Evolutionary conservation across 2,888 invertebrate genomes (phyloP).

Genomic region (Theristus sp.): DNA sequence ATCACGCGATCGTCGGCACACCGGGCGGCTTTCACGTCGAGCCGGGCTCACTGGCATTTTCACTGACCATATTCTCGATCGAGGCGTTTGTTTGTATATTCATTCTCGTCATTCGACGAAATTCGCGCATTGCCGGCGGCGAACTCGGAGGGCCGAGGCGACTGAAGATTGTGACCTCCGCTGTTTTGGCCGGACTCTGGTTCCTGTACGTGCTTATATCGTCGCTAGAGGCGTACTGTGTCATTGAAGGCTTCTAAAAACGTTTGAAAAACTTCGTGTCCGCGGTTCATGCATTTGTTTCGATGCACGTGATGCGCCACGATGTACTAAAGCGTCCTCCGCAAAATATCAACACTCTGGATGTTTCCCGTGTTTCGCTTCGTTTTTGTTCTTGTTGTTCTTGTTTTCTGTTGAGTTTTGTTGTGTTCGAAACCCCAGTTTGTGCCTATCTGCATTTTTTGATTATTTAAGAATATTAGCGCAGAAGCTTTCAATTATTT

Average conservation of each 20-base stretch:
- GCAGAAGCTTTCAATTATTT: too few species aligned
- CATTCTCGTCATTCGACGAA: conserved; percentile 21
- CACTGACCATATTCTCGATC: conserved; percentile 78
- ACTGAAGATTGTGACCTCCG: conserved; percentile 43
- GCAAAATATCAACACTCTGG: too few species aligned
- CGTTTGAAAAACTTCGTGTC: too few species aligned
- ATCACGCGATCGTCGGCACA: conserved; percentile 40
- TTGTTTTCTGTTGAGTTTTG: too few species aligned
- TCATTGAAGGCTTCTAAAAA: conserved; percentile 54
- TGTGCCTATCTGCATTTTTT: too few species aligned
- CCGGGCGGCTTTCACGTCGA: conserved; percentile 33
- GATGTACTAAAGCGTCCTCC: too few species aligned
- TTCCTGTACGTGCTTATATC: conserved; percentile 74
- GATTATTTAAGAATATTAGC: too few species aligned
- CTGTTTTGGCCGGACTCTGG: conserved; percentile 70
- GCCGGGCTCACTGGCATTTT: conserved; percentile 77
- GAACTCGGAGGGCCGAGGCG: conserved; percentile 24
- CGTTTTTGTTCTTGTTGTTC: too few species aligned
- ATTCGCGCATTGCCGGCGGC: conserved; percentile 12
- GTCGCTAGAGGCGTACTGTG: conserved; percentile 76
- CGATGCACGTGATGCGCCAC: too few species aligned
- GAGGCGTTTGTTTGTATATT: conserved; percentile 25
- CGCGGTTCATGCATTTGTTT: too few species aligned
- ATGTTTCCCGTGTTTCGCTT: too few species aligned
- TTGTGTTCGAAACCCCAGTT: too few species aligned